phyloP scores from a whole-genome alignment of 1,140 invertebrate species.

The Colletes latitarsis region DNA sequence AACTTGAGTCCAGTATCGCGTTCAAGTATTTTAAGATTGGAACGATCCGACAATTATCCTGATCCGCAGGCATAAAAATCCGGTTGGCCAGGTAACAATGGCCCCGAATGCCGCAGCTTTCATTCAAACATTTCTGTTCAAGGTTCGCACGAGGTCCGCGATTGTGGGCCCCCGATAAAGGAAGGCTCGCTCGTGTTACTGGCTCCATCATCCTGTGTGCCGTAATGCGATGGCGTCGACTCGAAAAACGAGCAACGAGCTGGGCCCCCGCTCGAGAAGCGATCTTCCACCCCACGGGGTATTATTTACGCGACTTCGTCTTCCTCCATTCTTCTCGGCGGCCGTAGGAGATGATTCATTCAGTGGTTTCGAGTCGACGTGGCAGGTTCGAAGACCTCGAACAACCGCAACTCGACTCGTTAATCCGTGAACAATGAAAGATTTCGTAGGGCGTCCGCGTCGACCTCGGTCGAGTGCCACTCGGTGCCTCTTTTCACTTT shows the following conservation, averaged over 20 bases:
- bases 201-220: conserved; percentile 30
- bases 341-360: conserved; percentile 63
- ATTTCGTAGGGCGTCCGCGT: conserved; percentile 50
- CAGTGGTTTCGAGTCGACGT: conserved; percentile 48
- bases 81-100: neutral
- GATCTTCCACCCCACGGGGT: conserved; percentile 58
- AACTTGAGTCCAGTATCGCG: no score
- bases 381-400: conserved; percentile 52
- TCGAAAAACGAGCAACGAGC: conserved; percentile 46
- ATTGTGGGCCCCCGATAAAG: conserved; percentile 24
- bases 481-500: conserved; percentile 57
- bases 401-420: conserved; percentile 58
- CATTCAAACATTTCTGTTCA: neutral
- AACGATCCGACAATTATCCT: no score
- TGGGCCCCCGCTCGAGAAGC: conserved; percentile 24
- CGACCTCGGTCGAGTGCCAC: conserved; percentile 55
- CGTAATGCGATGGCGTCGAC: conserved; percentile 29
- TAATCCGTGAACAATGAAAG: conserved; percentile 70
- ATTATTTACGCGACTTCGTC: conserved; percentile 64
- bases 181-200: conserved; percentile 19
- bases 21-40: no score
- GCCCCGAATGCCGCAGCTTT: neutral
- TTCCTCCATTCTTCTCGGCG: conserved; percentile 29
- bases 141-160: conserved; percentile 7
- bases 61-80: no score